Evolutionary conservation across 2,797 vertebrate species (phyloP), one percentile per base, ranked within the genome.

Genomic region (Cirrhinus mrigala): DNA sequence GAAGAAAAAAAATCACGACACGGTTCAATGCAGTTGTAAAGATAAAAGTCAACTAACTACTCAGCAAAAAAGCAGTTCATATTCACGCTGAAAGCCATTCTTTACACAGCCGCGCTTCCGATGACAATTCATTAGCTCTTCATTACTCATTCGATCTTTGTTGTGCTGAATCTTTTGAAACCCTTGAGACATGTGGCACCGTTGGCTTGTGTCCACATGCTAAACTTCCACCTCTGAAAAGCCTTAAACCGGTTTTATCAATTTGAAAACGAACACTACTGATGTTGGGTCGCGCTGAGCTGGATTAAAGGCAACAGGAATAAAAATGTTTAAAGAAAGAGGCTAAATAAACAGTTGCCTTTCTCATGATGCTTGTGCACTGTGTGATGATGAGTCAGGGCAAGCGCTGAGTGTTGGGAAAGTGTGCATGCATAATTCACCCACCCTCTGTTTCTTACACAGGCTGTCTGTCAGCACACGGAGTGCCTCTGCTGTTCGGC

Each of bases 321-420:
- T 91, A 78, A 93, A 91, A 91, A 88, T 92, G 92, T 92, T 92
- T 89, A 94, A 94, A 94, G 91, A 94, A 94, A 91, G 92, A 83
- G 92, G 87, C 90, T 91, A 91, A 91, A 90, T 85, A 92, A 90
- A 92, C 91, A 94, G 91, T 92, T 92, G 91, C 91, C 90, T 92
- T 94, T 95, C 93, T 94, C 94, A 93, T 91, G 92, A 91, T 81
- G 73, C 2, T 90, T 93, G 62, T 91, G 92, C 84, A 92, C 89
- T 88, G 91, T 87, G 69, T 90, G 89, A 92, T 94, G 92, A 94
- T 95, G 93, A 95, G 93, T 94, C 93, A 93, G 91, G 89, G 90
- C 93, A 93, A 87, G 93, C 90, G 91, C 88, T 79, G 50, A 91
- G 92, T 91, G 90, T 87, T 83, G 64, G 75, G 84, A 71, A 81